phyloP scores from a whole-genome alignment of 1,140 invertebrate genomes.

The Phocides pigmalion region DNA sequence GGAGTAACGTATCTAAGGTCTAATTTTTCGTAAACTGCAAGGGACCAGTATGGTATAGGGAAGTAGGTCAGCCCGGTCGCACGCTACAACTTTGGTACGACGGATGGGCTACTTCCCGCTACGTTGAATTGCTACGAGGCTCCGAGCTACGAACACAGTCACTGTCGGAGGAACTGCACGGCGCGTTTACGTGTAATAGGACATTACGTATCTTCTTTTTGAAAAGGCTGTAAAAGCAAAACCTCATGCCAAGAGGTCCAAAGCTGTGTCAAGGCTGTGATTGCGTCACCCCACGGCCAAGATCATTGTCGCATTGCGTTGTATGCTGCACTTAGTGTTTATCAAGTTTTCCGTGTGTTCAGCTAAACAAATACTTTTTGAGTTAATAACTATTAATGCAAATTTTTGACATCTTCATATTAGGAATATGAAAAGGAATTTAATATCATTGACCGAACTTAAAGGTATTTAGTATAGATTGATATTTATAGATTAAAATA shows the following conservation, averaged over 20 bases:
- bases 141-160: background rate
- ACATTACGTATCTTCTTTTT: constrained; percentile 12
- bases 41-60: background rate
- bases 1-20: background rate
- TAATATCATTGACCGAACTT: no score
- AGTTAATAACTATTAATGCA: no score
- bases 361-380: no score
- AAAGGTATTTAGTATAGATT: no score
- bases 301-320: constrained; percentile 29
- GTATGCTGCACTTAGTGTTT: background rate
- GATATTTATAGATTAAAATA: no score
- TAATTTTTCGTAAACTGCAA: constrained; percentile 1
- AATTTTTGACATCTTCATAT: no score
- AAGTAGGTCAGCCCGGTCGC: constrained; percentile 22
- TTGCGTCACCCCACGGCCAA: constrained; percentile 16
- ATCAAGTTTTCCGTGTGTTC: background rate
- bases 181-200: constrained; percentile 8
- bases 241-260: constrained; percentile 1
- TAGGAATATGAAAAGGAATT: no score
- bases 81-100: constrained; percentile 13
- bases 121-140: constrained; percentile 9
- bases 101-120: constrained; percentile 20
- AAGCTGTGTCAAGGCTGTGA: constrained; percentile 16
- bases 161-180: background rate
- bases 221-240: constrained; percentile 1